These are phyloP conservation scores for Pollenia griseotomentosa DNA, from an alignment of 2,888 invertebrate genomes.

Conservation along the genomic window DNA sequence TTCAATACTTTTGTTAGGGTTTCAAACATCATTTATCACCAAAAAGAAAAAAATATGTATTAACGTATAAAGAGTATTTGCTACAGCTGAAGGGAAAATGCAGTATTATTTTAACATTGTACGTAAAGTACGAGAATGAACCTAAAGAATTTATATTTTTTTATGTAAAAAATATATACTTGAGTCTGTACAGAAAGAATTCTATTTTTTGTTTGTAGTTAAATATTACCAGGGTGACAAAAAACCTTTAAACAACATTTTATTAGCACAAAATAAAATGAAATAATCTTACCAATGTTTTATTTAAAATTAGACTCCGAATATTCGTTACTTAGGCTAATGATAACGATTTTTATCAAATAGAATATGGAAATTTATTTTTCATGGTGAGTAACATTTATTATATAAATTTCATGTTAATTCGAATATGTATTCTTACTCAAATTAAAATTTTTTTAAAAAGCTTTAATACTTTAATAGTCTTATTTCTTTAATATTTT, in stretches of 20 bases:
- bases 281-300: too few relatives aligned
- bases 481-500: too few relatives aligned
- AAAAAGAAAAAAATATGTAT: constrained; percentile 30
- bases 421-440: too few relatives aligned
- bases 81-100: constrained; percentile 37
- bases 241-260: not conserved
- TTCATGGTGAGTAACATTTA: too few relatives aligned
- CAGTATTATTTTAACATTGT: constrained; percentile 38
- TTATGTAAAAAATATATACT: not conserved
- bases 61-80: not conserved
- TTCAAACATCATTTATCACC: constrained; percentile 70
- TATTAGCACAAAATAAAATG: too few relatives aligned
- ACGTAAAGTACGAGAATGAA: constrained; percentile 22
- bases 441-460: too few relatives aligned
- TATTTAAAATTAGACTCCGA: too few relatives aligned
- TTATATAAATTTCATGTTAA: too few relatives aligned
- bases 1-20: constrained; percentile 66
- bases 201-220: constrained; percentile 1
- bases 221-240: not conserved
- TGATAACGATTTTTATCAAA: too few relatives aligned
- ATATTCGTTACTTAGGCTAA: too few relatives aligned
- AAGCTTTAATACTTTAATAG: too few relatives aligned
- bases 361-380: too few relatives aligned
- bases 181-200: not conserved
- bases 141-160: constrained; percentile 20